Conservation (phyloP, 1,140 invertebrate genomes). For the Drosophila bocki region DNA sequence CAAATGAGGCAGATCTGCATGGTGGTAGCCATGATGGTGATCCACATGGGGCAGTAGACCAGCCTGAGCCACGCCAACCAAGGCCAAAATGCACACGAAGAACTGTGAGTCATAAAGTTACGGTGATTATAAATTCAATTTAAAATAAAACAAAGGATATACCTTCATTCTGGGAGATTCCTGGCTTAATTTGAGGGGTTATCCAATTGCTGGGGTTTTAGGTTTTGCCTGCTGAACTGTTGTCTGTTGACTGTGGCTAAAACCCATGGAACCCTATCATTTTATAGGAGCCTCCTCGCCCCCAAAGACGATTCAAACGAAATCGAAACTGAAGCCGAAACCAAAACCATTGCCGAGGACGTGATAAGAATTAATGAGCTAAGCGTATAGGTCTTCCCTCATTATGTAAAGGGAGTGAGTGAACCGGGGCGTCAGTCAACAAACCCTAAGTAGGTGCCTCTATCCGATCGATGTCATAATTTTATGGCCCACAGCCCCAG, state of each 20-base stretch:
- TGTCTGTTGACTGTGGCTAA: slow-evolving; percentile 66
- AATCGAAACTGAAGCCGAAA: slow-evolving; percentile 60
- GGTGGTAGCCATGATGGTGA: slow-evolving; percentile 46
- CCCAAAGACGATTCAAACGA: slow-evolving; percentile 61
- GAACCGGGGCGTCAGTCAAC: slow-evolving; percentile 46
- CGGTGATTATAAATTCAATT: neutral
- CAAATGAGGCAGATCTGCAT: slow-evolving; percentile 57
- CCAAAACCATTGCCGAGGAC: slow-evolving; percentile 32
- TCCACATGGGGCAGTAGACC: slow-evolving; percentile 73
- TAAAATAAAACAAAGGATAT: neutral
- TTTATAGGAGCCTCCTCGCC: slow-evolving; percentile 68
- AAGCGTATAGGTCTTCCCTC: slow-evolving; percentile 43
- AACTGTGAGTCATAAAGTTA: neutral
- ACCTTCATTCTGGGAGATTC: slow-evolving; percentile 84
- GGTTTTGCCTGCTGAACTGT: slow-evolving; percentile 53
- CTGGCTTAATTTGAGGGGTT: slow-evolving; percentile 62
- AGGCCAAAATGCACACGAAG: slow-evolving; percentile 74
- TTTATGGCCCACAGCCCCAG: slow-evolving; percentile 57
- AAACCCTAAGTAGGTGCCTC: slow-evolving; percentile 62
- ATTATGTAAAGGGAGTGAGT: slow-evolving; percentile 68
- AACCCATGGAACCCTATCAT: slow-evolving; percentile 32
- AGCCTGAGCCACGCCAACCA: slow-evolving; percentile 68
- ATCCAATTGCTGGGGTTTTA: slow-evolving; percentile 57
- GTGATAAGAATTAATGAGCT: slow-evolving; percentile 55
- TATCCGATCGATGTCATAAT: slow-evolving; percentile 70